phyloP scores from a whole-genome alignment of 2,888 invertebrate genomes.

The Rhaphigaster nebulosa region DNA sequence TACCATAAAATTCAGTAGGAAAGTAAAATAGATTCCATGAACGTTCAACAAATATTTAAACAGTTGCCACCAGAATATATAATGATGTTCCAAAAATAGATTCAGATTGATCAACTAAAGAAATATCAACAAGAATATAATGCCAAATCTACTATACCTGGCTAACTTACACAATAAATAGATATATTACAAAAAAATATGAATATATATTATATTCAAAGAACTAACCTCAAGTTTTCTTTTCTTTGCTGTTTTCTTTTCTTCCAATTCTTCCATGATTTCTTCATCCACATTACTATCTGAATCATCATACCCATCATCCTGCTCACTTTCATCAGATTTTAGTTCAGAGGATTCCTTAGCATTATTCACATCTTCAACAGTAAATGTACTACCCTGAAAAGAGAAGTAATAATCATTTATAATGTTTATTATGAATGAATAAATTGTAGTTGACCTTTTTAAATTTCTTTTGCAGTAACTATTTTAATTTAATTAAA shows the following conservation, averaged over 20 bases:
- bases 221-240: constrained; percentile 54
- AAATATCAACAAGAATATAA: neutral
- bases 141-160: neutral
- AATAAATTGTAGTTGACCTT: neutral
- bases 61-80: neutral
- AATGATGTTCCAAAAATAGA: neutral
- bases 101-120: neutral
- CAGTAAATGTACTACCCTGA: neutral
- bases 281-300: constrained; percentile 49
- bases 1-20: neutral
- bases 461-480: neutral
- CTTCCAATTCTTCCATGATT: constrained; percentile 25
- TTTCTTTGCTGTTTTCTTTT: constrained; percentile 52
- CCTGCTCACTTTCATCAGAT: constrained; percentile 6
- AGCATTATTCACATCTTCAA: neutral
- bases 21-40: neutral
- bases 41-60: neutral
- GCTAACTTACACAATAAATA: neutral
- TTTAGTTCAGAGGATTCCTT: neutral
- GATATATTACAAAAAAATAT: neutral
- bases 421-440: neutral
- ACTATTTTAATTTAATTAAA: neutral
- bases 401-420: neutral
- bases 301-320: constrained; percentile 42
- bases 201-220: neutral